phyloP scores from a whole-genome alignment of 1,140 invertebrate genomes.

The Trinorchestia longiramus region DNA sequence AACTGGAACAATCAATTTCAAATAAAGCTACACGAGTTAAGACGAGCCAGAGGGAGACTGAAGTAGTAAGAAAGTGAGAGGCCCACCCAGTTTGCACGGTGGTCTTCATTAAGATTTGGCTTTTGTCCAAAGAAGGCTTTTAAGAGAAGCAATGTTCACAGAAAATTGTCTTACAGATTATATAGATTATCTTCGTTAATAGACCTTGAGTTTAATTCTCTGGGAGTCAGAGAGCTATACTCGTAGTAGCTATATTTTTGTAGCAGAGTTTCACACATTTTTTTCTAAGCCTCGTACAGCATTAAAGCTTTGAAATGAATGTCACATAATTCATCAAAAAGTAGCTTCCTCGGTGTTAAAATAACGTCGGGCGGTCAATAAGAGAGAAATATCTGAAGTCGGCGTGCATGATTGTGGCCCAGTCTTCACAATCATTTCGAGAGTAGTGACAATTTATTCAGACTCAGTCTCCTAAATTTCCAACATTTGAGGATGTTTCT shows the following conservation, averaged over 20 bases:
- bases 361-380: not conserved
- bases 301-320: not conserved
- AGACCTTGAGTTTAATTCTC: not conserved
- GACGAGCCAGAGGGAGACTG: not conserved
- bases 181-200: not conserved
- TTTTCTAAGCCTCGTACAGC: not conserved
- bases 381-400: not conserved
- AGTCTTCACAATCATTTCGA: not conserved
- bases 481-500: not conserved
- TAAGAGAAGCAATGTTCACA: not conserved
- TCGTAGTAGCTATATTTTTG: not conserved
- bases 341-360: not conserved
- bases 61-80: not conserved
- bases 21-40: not conserved
- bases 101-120: not conserved
- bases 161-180: not conserved
- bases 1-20: not conserved
- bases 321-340: not conserved
- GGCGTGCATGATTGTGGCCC: not conserved
- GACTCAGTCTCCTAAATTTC: not conserved
- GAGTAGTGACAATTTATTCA: not conserved
- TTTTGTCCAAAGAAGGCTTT: not conserved
- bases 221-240: no score
- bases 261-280: not conserved
- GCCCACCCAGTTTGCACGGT: not conserved